phyloP scores from a whole-genome alignment of 2,888 invertebrate genomes.

The Cylindroiulus punctatus region DNA sequence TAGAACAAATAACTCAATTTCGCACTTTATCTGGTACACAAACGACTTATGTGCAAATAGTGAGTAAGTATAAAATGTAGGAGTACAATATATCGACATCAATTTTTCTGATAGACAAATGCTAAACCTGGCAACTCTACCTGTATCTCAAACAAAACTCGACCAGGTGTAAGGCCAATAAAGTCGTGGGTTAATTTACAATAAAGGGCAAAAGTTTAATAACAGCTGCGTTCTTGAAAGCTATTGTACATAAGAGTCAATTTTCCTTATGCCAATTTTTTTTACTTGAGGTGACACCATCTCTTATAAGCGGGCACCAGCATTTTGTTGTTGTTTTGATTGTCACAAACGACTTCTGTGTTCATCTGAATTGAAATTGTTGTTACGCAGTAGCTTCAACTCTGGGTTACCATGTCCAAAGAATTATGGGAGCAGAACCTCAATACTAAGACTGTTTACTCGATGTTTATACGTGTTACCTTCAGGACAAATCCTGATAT shows the following conservation, averaged over 20 bases:
- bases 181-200: neutral
- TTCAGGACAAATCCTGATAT: too few relatives aligned
- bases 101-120: neutral
- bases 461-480: too few relatives aligned
- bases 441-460: too few relatives aligned
- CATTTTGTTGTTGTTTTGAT: neutral
- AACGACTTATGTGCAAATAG: neutral
- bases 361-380: neutral
- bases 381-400: neutral
- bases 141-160: neutral
- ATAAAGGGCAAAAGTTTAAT: neutral
- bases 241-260: neutral
- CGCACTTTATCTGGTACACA: neutral
- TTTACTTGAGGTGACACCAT: neutral
- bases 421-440: constrained; percentile 26
- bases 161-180: neutral
- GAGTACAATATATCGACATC: neutral
- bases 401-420: too few relatives aligned
- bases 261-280: neutral
- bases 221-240: neutral
- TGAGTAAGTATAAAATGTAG: neutral
- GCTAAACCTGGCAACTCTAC: neutral
- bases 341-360: neutral
- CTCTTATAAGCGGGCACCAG: neutral
- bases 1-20: neutral